Base-by-base conservation (phyloP, 2,888 invertebrate genomes). In the Vannuccia rotundouncinata region DNA sequence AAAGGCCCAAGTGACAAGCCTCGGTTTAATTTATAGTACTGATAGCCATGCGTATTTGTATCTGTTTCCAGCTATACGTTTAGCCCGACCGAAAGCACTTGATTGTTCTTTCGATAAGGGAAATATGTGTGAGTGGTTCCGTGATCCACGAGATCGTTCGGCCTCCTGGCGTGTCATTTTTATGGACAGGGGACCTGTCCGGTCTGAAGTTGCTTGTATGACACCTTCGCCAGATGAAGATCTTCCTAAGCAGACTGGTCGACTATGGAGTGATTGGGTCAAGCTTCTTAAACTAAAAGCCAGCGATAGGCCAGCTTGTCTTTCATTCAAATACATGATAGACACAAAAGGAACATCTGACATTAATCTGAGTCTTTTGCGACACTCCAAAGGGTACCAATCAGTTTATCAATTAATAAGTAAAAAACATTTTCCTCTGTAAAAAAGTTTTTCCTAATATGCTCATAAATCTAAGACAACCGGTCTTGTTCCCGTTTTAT, bases 181-280 rank as follows among this genome's bases (percentile, higher is more conserved):
- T 66, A 78, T 78, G 78, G 60, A 78, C 27, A 25, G 28, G 13
- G 78, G 60, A n/a, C 60, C 60, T 1, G 25, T 78, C 25, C 45
- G 59, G 27, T 59, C 59, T 1, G 78, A 59, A 29, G 60, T 66
- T 2, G 78, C 78, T n/a, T 78, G 78, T 78, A 78, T 78, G 78
- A 1, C 59, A 2, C 78, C 78, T 1, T 78, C 78, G 1, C 25
- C 17, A 1, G 1, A 27, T 28, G 13, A 59, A n/a, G 27, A 78
- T 66, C 27, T 78, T 1, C 27, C 59, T 27, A 78, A 78, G 22
- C 59, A 78, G 13, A 30, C 74, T 22, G 79, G 66, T n/a, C 60
- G 74, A 30, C 27, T 79, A 1, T 79, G 79, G 79, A 79, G 79
- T 29, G 66, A 60, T 30, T 79, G 79, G 79, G 66, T 79, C 17